Conservation (phyloP, 2,888 invertebrate genomes). For the Apodemia hepburni region DNA sequence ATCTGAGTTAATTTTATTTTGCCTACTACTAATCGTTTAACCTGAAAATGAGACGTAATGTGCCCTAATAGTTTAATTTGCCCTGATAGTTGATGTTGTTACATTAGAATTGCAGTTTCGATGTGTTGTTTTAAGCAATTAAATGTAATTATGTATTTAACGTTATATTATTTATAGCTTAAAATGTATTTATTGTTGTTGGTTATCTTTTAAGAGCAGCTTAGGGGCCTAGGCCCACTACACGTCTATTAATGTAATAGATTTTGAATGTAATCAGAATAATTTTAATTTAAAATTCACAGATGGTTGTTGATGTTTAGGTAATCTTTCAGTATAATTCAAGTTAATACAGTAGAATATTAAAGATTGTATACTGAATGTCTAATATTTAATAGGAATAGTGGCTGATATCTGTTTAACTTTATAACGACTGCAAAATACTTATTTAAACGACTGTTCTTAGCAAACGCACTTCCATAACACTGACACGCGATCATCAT, state of each 20-base stretch:
- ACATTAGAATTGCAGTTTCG: constrained; percentile 47
- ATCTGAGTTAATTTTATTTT: constrained; percentile 11
- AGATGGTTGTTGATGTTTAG: constrained; percentile 77
- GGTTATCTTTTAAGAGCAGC: constrained; percentile 27
- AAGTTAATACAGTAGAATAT: constrained; percentile 31
- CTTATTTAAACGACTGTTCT: constrained; percentile 32
- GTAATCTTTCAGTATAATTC: constrained; percentile 63
- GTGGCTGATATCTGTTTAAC: constrained; percentile 49
- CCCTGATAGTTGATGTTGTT: constrained; percentile 73
- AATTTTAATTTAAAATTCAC: constrained; percentile 68
- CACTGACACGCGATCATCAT: constrained; percentile 49
- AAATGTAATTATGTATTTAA: constrained; percentile 32
- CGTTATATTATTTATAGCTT: constrained; percentile 45
- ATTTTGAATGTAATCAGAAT: constrained; percentile 56
- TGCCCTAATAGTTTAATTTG: constrained; percentile 43
- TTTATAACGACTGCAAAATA: constrained; percentile 28
- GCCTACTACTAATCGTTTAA: constrained; percentile 17
- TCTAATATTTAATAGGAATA: constrained; percentile 36
- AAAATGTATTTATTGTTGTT: constrained; percentile 31
- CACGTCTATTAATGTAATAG: constrained; percentile 44
- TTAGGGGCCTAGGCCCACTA: constrained; percentile 67
- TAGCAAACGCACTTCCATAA: constrained; percentile 60
- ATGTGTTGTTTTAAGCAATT: constrained; percentile 37
- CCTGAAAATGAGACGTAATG: constrained; percentile 40
- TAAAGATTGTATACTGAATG: constrained; percentile 33